Percentiles rank a stretch among this genome's conserved stretches.
phyloP scores from a whole-genome alignment of 92 coral and sea anemone genomes.

The Micromussa lordhowensis region DNA sequence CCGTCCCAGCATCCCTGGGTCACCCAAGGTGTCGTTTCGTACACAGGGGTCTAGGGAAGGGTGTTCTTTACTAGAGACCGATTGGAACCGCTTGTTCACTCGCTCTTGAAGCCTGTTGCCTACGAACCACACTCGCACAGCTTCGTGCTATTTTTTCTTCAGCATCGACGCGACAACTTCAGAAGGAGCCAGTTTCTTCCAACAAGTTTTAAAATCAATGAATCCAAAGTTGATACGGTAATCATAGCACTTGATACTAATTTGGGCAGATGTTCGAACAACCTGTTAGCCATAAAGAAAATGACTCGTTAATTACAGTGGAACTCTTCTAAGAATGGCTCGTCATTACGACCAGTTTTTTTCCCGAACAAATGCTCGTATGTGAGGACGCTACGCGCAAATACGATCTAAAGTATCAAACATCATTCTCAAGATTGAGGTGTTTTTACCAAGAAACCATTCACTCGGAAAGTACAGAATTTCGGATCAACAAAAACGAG shows the following conservation, averaged over 20 bases:
- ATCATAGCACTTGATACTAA: neutral
- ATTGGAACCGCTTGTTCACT: neutral
- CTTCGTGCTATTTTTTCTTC: neutral
- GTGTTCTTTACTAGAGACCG: conserved; percentile 21
- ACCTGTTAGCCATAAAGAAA: neutral
- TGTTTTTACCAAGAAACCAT: too few species aligned
- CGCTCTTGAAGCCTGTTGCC: conserved; percentile 43
- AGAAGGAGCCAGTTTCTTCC: neutral
- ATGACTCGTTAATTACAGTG: too few species aligned
- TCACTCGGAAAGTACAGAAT: too few species aligned
- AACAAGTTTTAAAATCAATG: neutral
- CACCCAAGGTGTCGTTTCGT: conserved; percentile 55
- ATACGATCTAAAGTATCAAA: too few species aligned
- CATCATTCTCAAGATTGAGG: too few species aligned
- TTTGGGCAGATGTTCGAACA: neutral
- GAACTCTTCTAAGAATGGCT: too few species aligned
- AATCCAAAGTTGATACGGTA: neutral
- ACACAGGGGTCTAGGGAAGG: conserved; percentile 79
- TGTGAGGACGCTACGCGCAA: too few species aligned
- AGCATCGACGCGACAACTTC: neutral
- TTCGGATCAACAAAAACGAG: too few species aligned
- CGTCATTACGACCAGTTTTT: too few species aligned
- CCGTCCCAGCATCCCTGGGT: conserved; percentile 77
- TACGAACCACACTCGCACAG: conserved; percentile 45
- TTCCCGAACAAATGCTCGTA: too few species aligned